These are phyloP conservation scores for Lycophotia porphyrea DNA, from an alignment of 2,888 invertebrate genomes.

Conservation along the genomic window DNA sequence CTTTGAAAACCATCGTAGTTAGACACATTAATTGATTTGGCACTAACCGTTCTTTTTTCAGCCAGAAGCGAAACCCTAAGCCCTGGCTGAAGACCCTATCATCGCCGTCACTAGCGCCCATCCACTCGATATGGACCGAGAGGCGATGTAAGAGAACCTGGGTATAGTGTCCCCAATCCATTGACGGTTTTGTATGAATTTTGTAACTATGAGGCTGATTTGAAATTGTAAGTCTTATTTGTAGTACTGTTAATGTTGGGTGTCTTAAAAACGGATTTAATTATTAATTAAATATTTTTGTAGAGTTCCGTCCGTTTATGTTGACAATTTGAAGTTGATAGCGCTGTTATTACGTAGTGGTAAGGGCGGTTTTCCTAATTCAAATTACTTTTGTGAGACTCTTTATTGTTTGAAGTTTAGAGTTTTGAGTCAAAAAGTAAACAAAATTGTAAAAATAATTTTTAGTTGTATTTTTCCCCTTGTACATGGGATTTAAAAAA, in stretches of 20 bases:
- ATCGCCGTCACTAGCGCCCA: conserved; percentile 75
- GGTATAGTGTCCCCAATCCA: conserved; percentile 72
- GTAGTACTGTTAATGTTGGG: neutral
- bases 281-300: neutral
- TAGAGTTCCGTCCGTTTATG: neutral
- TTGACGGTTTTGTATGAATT: conserved; percentile 58
- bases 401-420: neutral
- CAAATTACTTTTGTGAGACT: neutral
- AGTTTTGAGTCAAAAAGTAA: neutral
- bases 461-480: too few species aligned
- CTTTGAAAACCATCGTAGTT: conserved; percentile 70
- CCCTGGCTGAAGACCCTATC: conserved; percentile 70
- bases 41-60: conserved; percentile 74
- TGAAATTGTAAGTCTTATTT: conserved; percentile 19
- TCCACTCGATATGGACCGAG: conserved; percentile 82
- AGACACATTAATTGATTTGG: conserved; percentile 70
- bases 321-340: neutral
- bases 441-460: neutral
- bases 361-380: neutral
- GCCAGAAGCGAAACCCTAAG: conserved; percentile 80
- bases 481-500: too few species aligned
- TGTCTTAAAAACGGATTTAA: conserved; percentile 6
- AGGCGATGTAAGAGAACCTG: conserved; percentile 77
- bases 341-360: conserved; percentile 2
- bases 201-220: conserved; percentile 48